Conservation (phyloP, 2,797 vertebrate species). For the Eupleurogrammus muticus region DNA sequence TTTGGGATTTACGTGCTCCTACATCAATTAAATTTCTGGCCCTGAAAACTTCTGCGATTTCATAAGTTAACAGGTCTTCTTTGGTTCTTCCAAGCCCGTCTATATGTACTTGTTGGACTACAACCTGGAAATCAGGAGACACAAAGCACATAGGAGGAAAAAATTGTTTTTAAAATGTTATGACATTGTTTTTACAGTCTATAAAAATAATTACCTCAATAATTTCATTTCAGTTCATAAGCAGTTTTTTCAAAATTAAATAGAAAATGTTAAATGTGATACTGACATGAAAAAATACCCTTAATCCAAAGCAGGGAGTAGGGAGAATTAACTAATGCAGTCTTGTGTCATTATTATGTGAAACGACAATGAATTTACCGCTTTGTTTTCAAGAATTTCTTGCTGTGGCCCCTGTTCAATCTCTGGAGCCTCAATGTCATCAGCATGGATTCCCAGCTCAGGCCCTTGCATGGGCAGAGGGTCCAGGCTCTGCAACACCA, state of each 20-base stretch:
- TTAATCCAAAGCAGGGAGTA: not conserved
- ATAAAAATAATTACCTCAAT: not conserved
- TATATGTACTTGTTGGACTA: conserved; percentile 94
- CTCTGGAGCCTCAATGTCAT: conserved; percentile 91
- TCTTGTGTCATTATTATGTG: not conserved
- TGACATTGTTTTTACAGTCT: not conserved
- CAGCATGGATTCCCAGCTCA: conserved; percentile 90
- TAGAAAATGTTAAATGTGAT: too few relatives aligned
- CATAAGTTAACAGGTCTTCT: conserved; percentile 93
- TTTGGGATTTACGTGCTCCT: conserved; percentile 58
- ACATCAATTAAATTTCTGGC: conserved; percentile 97
- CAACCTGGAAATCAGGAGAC: conserved; percentile 83
- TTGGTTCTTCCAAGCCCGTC: conserved; percentile 96
- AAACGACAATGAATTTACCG: conserved; percentile 81
- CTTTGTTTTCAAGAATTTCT: conserved; percentile 97
- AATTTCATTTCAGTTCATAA: not conserved
- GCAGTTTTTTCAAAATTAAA: not conserved
- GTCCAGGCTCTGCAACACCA: conserved; percentile 90
- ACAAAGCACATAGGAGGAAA: not conserved
- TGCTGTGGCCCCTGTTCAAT: conserved; percentile 92
- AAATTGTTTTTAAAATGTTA: not conserved
- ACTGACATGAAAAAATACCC: not conserved
- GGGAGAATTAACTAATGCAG: not conserved
- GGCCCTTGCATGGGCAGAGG: conserved; percentile 92
- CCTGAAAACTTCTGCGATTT: conserved; percentile 93